These are phyloP conservation scores for Mythimna albipuncta DNA, from an alignment of 2,888 invertebrate species.

Conservation along the genomic window DNA sequence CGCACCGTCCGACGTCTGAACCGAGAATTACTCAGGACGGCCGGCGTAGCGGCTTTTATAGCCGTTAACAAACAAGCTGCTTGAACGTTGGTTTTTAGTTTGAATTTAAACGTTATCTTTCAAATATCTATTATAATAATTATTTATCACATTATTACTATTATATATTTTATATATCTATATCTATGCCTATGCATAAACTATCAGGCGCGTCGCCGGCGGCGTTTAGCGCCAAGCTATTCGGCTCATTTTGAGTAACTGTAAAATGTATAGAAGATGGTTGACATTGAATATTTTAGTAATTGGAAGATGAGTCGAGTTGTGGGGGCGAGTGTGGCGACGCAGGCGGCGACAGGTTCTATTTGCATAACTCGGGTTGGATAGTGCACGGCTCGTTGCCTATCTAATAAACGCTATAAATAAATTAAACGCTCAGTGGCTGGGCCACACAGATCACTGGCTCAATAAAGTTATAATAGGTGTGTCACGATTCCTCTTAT, in stretches of 20 bases:
- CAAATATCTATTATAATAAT: too few relatives aligned
- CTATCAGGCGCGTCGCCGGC: constrained; percentile 3
- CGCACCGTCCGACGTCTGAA: too few relatives aligned
- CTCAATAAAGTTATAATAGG: constrained; percentile 65
- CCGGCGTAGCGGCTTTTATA: too few relatives aligned
- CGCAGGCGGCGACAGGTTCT: constrained; percentile 70
- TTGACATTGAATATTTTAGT: constrained; percentile 60
- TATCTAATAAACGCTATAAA: constrained; percentile 67
- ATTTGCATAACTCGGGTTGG: constrained; percentile 72
- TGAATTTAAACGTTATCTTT: too few relatives aligned
- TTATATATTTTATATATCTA: too few relatives aligned
- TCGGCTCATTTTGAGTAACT: constrained; percentile 35
- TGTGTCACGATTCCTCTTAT: constrained; percentile 56
- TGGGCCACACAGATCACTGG: constrained; percentile 67
- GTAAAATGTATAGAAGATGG: constrained; percentile 42
- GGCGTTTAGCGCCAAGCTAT: constrained; percentile 26
- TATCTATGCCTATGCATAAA: too few relatives aligned
- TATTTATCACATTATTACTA: too few relatives aligned
- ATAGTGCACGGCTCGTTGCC: constrained; percentile 69
- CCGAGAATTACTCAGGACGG: too few relatives aligned
- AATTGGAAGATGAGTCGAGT: constrained; percentile 65
- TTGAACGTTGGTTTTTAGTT: too few relatives aligned
- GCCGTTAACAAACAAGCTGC: too few relatives aligned
- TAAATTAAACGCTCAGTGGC: constrained; percentile 66
- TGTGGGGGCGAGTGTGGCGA: constrained; percentile 64